Conservation (phyloP, 2,888 invertebrate genomes). For the Prostheceraeus crozeri region DNA sequence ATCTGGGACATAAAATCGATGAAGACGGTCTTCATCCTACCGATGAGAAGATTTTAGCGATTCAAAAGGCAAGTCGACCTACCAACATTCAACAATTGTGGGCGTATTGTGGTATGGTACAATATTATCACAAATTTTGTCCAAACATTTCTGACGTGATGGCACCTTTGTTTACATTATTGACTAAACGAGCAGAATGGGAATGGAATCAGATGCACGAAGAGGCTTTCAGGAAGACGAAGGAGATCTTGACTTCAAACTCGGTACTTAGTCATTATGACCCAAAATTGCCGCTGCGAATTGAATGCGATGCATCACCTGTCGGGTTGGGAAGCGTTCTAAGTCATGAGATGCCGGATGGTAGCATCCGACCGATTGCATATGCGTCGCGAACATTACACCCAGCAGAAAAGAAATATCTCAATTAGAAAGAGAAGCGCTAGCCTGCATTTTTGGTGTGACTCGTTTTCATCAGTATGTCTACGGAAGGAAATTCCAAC, state of each 20-base stretch:
- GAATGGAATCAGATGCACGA: background rate
- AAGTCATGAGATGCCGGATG: conserved; percentile 25
- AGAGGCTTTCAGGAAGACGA: conserved; percentile 10
- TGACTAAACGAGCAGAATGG: conserved; percentile 6
- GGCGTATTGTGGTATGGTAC: conserved; percentile 20
- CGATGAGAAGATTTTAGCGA: conserved; percentile 22
- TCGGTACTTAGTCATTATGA: conserved; percentile 9
- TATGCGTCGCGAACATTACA: conserved; percentile 5
- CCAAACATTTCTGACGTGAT: background rate
- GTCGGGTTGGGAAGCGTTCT: conserved; percentile 5
- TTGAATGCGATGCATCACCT: conserved; percentile 16
- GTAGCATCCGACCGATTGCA: conserved; percentile 19
- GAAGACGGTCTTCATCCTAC: conserved; percentile 22
- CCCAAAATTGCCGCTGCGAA: background rate
- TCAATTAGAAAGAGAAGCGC: conserved; percentile 7
- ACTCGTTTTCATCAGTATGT: background rate
- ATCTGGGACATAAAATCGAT: conserved; percentile 31
- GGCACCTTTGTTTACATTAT: conserved; percentile 10
- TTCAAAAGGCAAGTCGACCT: conserved; percentile 16
- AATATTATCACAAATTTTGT: conserved; percentile 27
- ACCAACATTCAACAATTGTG: conserved; percentile 19
- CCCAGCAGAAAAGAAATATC: conserved; percentile 20
- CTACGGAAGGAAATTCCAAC: background rate
- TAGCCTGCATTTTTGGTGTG: conserved; percentile 20
- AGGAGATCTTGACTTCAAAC: background rate